These are phyloP conservation scores for Ictalurus punctatus DNA, from an alignment of 2,113 vertebrate species.

Conservation along the genomic window DNA sequence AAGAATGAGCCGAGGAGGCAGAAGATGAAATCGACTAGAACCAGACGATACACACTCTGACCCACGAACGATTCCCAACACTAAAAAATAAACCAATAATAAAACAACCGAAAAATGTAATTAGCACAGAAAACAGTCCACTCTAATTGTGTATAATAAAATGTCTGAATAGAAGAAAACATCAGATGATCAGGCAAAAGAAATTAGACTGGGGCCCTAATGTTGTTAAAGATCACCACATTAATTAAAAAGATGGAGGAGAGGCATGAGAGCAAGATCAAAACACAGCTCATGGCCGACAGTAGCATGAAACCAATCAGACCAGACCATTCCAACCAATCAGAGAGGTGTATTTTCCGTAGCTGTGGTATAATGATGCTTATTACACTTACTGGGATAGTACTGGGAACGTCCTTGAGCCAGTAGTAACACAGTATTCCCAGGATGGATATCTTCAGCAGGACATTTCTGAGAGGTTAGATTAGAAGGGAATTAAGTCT, in stretches of 20 bases:
- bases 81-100: conserved; percentile 61
- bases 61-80: conserved; percentile 94
- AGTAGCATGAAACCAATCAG: too few species aligned
- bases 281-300: too few species aligned
- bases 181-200: neutral
- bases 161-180: neutral
- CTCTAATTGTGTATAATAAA: neutral
- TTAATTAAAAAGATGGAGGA: neutral
- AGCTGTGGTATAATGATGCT: neutral
- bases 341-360: neutral
- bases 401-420: conserved; percentile 74
- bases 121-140: neutral
- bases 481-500: neutral
- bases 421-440: conserved; percentile 93
- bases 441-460: conserved; percentile 86
- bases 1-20: conserved; percentile 86
- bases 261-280: neutral
- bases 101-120: neutral
- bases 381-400: conserved; percentile 54
- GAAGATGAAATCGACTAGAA: conserved; percentile 90
- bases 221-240: neutral
- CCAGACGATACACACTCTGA: conserved; percentile 89
- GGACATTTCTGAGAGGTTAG: conserved; percentile 75
- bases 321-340: neutral
- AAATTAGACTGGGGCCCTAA: neutral